Base-by-base conservation (phyloP, 2,797 vertebrate genomes). In the Podargus strigoides region DNA sequence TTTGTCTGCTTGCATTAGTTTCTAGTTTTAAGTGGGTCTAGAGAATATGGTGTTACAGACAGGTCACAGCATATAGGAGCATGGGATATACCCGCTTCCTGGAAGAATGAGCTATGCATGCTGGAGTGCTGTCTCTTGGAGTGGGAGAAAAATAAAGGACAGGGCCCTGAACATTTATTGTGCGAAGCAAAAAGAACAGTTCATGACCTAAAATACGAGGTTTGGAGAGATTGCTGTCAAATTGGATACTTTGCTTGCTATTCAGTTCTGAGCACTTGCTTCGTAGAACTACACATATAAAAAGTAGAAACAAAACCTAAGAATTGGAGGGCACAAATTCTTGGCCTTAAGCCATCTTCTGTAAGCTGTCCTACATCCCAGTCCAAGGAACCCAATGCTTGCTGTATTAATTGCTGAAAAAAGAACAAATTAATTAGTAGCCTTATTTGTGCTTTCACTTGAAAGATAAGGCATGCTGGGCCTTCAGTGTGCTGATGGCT, bases 401-500 rank as follows among this genome's bases (percentile, higher is more conserved):
- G 46, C 64, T 85, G 60, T 74, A 58, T 74, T 74, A 87, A 89
- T 91, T 94, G 66, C 76, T 95, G 70, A 67, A 85, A 85, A 93
- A 93, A 92, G 52, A 85, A 66, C 73, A 91, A 89, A 89, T 50
- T 77, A 74, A 89, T 92, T 69, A 26, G 32, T 77, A 37, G 49
- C 67, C 28, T 79, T 89, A 62, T 76, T 87, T 92, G 75, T 96
- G 63, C 49, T 80, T 64, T 89, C 42, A 21, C 14, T 72, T n/a
- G 49, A 37, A 52, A 74, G 44, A 20, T 50, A 26, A 73, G 55
- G 39, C 5, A 5, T 4, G 28, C 26, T 93, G 67, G 77, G 32
- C 68, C 84, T 69, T 64, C 28, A n/a, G 0, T 0, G 0, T 59
- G 32, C 14, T 77, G 49, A 23, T n/a, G n/a, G n/a, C 37, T 59